Conservation (phyloP, 1,140 invertebrate genomes). For the Drosophila repletoides region DNA sequence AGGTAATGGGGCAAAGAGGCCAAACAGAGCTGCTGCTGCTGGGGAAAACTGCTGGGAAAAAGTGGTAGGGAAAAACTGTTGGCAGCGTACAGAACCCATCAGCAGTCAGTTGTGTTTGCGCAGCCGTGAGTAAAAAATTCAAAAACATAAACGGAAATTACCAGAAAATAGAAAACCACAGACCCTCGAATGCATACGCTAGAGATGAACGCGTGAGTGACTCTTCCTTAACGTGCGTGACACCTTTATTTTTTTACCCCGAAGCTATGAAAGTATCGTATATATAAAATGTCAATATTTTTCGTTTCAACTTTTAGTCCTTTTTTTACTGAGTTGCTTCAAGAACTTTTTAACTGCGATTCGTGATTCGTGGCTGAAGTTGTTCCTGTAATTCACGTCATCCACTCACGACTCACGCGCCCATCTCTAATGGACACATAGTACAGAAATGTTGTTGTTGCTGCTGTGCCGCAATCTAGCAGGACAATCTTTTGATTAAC, state of each 20-base stretch:
- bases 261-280: too few relatives aligned
- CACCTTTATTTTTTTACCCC: too few relatives aligned
- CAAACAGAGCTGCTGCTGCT: slow-evolving; percentile 18
- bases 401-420: slow-evolving; percentile 36
- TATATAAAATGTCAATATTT: too few relatives aligned
- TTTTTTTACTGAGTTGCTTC: too few relatives aligned
- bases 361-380: too few relatives aligned
- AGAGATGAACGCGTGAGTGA: too few relatives aligned
- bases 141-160: slow-evolving; percentile 81
- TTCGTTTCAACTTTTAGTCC: too few relatives aligned
- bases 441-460: slow-evolving; percentile 39
- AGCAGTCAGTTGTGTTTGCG: slow-evolving; percentile 73
- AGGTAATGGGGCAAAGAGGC: slow-evolving; percentile 14
- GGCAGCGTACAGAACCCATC: slow-evolving; percentile 42
- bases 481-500: slow-evolving; percentile 81
- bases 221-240: too few relatives aligned
- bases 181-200: slow-evolving; percentile 29
- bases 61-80: slow-evolving; percentile 8
- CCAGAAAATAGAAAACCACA: slow-evolving; percentile 79
- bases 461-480: slow-evolving; percentile 62
- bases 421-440: not conserved
- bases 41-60: not conserved
- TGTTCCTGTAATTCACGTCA: too few relatives aligned
- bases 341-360: too few relatives aligned
- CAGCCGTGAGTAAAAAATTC: slow-evolving; percentile 80